A percentile compares a stretch with the other conserved stretches of the same genome.
These are phyloP conservation scores for Gobionotothen gibberifrons DNA, from an alignment of 2,797 vertebrate genomes.

Conservation along the genomic window DNA sequence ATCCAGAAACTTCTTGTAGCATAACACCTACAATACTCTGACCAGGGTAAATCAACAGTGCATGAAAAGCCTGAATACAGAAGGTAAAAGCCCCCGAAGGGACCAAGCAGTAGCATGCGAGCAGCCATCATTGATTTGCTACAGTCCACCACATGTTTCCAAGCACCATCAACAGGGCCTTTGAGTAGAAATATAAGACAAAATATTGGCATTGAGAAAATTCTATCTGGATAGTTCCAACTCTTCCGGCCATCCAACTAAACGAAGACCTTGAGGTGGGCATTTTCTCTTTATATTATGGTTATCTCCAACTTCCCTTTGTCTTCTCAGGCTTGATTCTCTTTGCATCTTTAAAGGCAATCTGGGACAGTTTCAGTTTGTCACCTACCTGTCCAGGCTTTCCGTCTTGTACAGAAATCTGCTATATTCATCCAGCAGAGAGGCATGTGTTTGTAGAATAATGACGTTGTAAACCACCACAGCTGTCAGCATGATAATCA, in stretches of 20 bases:
- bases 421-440: slow-evolving; percentile 91
- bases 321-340: background rate
- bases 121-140: background rate
- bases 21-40: background rate
- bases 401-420: slow-evolving; percentile 88
- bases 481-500: slow-evolving; percentile 92
- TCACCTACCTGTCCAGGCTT: slow-evolving; percentile 87
- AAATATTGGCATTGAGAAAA: slow-evolving; percentile 9
- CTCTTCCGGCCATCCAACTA: background rate
- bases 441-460: slow-evolving; percentile 91
- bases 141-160: background rate
- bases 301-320: background rate
- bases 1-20: background rate
- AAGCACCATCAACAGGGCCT: background rate
- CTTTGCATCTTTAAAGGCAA: background rate
- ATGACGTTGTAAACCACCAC: slow-evolving; percentile 91
- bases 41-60: background rate
- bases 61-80: background rate
- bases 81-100: background rate
- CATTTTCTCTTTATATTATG: background rate
- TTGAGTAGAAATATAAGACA: background rate
- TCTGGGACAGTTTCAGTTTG: background rate
- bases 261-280: slow-evolving; percentile 1
- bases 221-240: slow-evolving; percentile 13
- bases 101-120: background rate